Conservation (phyloP, 2,113 vertebrate genomes). For the Nasalis larvatus region DNA sequence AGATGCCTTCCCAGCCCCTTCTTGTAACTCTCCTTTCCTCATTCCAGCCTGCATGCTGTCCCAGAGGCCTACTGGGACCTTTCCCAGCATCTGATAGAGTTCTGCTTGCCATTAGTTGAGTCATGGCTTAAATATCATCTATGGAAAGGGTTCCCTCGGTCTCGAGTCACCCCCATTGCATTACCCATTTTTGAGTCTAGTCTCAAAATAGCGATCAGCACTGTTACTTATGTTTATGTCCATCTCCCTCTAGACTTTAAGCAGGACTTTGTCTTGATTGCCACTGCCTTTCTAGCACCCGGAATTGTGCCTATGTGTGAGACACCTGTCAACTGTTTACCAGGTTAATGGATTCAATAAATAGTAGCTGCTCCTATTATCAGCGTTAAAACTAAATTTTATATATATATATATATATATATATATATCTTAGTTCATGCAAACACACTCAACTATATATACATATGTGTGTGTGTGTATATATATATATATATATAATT, state of each 20-base stretch:
- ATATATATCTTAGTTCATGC: too few species aligned
- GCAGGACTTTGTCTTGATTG: neutral
- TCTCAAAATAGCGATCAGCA: neutral
- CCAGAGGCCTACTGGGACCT: neutral
- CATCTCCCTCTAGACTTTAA: neutral
- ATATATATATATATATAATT: neutral
- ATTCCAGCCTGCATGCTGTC: accelerated
- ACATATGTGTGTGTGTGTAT: too few species aligned
- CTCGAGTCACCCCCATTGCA: too few species aligned
- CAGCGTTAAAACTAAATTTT: neutral
- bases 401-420: too few species aligned
- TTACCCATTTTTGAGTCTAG: neutral
- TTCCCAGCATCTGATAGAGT: accelerated
- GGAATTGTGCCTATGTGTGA: neutral
- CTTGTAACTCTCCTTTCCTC: neutral
- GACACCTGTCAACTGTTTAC: neutral
- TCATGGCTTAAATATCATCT: neutral
- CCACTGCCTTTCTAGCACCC: neutral
- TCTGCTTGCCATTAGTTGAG: neutral
- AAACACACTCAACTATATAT: neutral
- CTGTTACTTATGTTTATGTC: too few species aligned
- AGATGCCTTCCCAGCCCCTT: neutral
- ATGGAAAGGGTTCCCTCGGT: neutral
- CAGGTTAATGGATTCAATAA: neutral
- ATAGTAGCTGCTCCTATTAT: neutral